Percentiles rank a stretch among this genome's conserved stretches.
These are phyloP conservation scores for Elgaria multicarinata DNA, from an alignment of 2,113 vertebrate genomes.

Conservation along the genomic window DNA sequence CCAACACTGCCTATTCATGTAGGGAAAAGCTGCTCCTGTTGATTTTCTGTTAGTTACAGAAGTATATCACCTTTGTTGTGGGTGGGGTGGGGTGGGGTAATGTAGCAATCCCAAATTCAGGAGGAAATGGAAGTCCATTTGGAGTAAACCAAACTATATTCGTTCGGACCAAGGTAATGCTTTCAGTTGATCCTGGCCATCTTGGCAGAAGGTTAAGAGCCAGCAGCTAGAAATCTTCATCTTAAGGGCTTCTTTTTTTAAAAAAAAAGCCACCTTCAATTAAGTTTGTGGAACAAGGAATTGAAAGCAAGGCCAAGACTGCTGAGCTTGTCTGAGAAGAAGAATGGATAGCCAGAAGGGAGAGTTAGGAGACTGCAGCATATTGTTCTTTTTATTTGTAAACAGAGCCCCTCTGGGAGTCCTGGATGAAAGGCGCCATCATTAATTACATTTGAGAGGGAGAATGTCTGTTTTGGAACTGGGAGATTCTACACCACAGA, in stretches of 20 bases:
- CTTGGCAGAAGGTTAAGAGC: not conserved
- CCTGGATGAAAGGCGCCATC: slow-evolving; percentile 30
- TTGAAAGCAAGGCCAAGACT: not conserved
- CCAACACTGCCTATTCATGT: too few species aligned
- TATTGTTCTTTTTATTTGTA: slow-evolving; percentile 27
- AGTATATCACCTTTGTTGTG: not conserved
- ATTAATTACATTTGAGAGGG: slow-evolving; percentile 50
- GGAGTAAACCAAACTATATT: not conserved
- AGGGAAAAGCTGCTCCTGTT: not conserved
- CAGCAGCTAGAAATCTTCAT: slow-evolving; percentile 3
- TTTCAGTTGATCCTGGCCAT: not conserved
- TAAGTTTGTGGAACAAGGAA: slow-evolving; percentile 22
- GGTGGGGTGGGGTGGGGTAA: too few species aligned
- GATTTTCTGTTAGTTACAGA: not conserved
- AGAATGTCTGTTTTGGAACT: slow-evolving; percentile 1
- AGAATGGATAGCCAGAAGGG: slow-evolving; percentile 24
- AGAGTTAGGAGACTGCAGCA: not conserved
- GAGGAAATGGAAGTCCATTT: not conserved
- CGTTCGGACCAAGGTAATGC: slow-evolving; percentile 2
- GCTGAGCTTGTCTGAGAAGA: slow-evolving; percentile 34
- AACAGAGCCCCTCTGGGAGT: slow-evolving; percentile 38
- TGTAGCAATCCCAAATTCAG: not conserved
- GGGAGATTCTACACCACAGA: slow-evolving; percentile 28
- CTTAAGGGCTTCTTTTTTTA: slow-evolving; percentile 34
- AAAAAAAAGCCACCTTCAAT: not conserved